A percentile compares a stretch with the other conserved stretches of the same genome.
Evolutionary conservation across 2,113 vertebrate genomes (phyloP).

Genomic region (Accipiter virgatus): DNA sequence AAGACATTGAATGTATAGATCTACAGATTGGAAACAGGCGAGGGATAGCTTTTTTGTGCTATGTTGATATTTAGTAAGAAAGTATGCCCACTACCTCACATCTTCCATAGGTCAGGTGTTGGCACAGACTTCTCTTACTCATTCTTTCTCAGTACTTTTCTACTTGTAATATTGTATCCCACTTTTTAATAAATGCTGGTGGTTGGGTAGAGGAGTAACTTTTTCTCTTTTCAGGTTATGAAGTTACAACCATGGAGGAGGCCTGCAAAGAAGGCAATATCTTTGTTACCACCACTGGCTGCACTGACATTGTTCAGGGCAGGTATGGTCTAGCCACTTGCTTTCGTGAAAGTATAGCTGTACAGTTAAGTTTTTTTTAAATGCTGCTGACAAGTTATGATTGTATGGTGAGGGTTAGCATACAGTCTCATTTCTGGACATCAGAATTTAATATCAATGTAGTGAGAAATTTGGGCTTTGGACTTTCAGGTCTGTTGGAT

Average conservation of each 20-base stretch:
- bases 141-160: neutral
- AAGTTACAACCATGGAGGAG: slow-evolving; percentile 98
- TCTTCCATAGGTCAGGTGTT: neutral
- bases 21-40: neutral
- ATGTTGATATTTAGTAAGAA: neutral
- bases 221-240: slow-evolving; percentile 81
- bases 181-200: neutral
- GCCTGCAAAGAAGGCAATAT: slow-evolving; percentile 95
- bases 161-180: neutral
- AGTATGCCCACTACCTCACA: neutral
- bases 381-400: neutral
- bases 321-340: slow-evolving; percentile 70
- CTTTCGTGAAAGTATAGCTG: neutral
- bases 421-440: neutral
- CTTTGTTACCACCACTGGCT: slow-evolving; percentile 97
- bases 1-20: neutral
- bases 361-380: neutral
- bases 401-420: neutral
- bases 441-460: neutral
- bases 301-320: slow-evolving; percentile 89
- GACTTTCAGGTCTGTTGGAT: neutral
- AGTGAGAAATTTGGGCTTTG: neutral
- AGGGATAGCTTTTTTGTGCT: neutral
- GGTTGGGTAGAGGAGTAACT: neutral
- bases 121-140: neutral